Evolutionary conservation across 2,113 vertebrate genomes (phyloP), one percentile per base, ranked within the genome.

Genomic region (Echinops telfairi): DNA sequence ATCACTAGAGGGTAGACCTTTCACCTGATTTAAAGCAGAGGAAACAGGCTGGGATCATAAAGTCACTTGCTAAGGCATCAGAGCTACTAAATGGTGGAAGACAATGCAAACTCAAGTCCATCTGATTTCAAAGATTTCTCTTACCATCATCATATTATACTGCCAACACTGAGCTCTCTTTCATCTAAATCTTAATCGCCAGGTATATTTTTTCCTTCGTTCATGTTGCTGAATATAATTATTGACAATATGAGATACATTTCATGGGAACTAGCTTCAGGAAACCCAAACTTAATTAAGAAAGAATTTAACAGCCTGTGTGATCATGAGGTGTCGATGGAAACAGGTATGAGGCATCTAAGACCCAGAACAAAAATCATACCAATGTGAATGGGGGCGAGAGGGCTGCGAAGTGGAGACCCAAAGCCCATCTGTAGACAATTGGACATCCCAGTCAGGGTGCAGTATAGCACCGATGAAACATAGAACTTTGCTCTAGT

Each of bases 101-200:
- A 47, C 82, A 94, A 94, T n/a, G 85, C 89, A 93, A 82, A 79
- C 19, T 90, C 53, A 88, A 15, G 23, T 73, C n/a, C 40, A 66
- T 75, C 38, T 79, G 57, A 83, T 43, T 80, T 71, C 33, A 68
- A 91, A 76, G 38, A 57, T 40, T 27, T 6, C 4, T 80, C 71
- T 91, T 86, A 27, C 11, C 1, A 31, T 60, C 73, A 83, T 60
- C 60, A 83, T 2, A 36, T 76, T 68, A 90, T 53, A 83, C n/a
- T 20, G 5, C 60, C 25, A 78, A 29, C 22, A 3, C 17, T 36
- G 33, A 8, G 47, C 23, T 60, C 17, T 88, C 66, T 92, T 25
- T 29, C 23, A 68, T 84, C 58, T 66, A 75, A 62, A 73, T 79
- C 36, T 94, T 33, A 53, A 83, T 9, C 43, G 73, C 60, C 27